These are phyloP conservation scores for Phallusia fumigata DNA, from an alignment of 23 tunicate species.

Conservation along the genomic window DNA sequence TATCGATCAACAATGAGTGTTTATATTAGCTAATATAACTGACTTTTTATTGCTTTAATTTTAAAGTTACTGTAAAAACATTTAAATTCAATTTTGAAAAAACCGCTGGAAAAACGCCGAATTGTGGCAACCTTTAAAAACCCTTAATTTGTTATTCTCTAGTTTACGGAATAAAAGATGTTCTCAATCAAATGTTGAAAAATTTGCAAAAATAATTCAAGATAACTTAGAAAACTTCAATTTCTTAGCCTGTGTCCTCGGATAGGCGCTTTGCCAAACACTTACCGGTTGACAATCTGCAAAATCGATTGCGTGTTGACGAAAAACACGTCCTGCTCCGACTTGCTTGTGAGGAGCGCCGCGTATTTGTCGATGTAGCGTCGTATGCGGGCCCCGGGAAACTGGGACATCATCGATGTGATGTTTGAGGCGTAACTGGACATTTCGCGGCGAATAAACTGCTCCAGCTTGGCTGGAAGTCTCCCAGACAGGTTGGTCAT, in stretches of 20 bases:
- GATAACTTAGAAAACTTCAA: too few relatives aligned
- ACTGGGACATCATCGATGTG: slow-evolving; percentile 95
- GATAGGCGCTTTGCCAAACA: background rate
- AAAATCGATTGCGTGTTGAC: slow-evolving; percentile 87
- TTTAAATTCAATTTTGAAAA: too few relatives aligned
- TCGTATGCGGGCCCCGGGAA: slow-evolving; percentile 79
- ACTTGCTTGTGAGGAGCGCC: slow-evolving; percentile 59
- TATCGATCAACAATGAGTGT: too few relatives aligned
- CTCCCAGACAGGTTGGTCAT: slow-evolving; percentile 96
- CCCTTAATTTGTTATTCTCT: too few relatives aligned
- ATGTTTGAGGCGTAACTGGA: slow-evolving; percentile 90
- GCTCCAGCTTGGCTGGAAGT: slow-evolving; percentile 74
- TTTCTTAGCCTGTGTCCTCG: background rate
- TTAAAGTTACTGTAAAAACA: too few relatives aligned
- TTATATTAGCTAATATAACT: too few relatives aligned
- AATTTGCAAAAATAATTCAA: too few relatives aligned
- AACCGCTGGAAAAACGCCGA: too few relatives aligned
- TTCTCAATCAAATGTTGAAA: too few relatives aligned
- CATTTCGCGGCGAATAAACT: slow-evolving; percentile 76
- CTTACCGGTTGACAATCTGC: slow-evolving; percentile 80
- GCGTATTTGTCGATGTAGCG: slow-evolving; percentile 75
- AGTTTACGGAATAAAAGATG: too few relatives aligned
- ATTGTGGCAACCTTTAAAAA: too few relatives aligned
- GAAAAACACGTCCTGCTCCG: slow-evolving; percentile 91
- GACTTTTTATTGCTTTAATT: too few relatives aligned